Conservation (phyloP, 2,888 invertebrate species). For the Drosophila greeni region DNA sequence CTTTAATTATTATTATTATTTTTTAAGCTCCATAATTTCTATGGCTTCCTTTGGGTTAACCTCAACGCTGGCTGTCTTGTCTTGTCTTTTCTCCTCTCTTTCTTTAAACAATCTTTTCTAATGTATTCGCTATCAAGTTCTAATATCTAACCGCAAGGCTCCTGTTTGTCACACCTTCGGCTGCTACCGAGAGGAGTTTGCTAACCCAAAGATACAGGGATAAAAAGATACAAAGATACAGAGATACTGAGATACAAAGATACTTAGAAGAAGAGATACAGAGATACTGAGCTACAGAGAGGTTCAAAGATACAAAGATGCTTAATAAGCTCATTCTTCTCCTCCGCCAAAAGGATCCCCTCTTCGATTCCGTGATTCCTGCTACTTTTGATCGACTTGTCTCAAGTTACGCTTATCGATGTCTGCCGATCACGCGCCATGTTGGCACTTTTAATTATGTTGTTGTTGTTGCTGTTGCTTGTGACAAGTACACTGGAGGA, state of each 20-base stretch:
- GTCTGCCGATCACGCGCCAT: conserved; percentile 72
- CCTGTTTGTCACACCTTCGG: conserved; percentile 41
- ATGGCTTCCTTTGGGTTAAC: conserved; percentile 29
- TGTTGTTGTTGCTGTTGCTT: conserved; percentile 42
- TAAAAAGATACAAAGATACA: background rate
- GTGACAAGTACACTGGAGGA: background rate
- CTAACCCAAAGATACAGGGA: background rate
- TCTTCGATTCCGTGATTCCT: conserved; percentile 9
- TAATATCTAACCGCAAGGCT: conserved; percentile 47
- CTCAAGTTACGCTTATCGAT: conserved; percentile 58
- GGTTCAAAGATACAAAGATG: background rate
- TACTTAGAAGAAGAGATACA: background rate
- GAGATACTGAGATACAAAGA: background rate
- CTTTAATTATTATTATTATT: background rate
- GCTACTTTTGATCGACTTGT: conserved; percentile 18
- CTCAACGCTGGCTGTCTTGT: conserved; percentile 1
- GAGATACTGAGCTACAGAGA: background rate
- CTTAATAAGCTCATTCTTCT: background rate
- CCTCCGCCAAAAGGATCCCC: conserved; percentile 3
- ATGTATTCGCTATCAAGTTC: conserved; percentile 17
- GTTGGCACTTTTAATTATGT: conserved; percentile 71
- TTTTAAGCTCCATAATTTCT: background rate
- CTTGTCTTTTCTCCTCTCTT: background rate
- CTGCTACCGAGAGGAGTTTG: background rate
- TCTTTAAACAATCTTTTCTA: conserved; percentile 4